Evolutionary conservation across 1,140 invertebrate species (phyloP).

Genomic region (Pygmarrhopalites habei): DNA sequence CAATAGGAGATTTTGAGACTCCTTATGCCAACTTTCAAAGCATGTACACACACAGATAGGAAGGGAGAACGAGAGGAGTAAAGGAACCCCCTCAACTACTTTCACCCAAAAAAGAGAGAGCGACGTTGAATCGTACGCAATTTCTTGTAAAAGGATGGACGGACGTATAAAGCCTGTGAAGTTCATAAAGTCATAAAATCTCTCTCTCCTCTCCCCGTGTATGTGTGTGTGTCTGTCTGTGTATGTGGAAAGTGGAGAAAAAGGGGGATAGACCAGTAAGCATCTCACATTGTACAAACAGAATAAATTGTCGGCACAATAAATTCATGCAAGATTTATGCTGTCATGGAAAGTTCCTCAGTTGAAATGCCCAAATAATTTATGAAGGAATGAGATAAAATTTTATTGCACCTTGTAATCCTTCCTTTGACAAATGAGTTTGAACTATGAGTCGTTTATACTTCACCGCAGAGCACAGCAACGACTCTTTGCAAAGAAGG

Average conservation of each 20-base stretch:
- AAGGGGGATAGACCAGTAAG: too few relatives aligned
- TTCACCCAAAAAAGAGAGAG: too few relatives aligned
- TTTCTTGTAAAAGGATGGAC: too few relatives aligned
- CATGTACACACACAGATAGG: too few relatives aligned
- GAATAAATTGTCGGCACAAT: constrained; percentile 9
- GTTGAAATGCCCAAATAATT: background rate
- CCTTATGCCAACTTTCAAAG: too few relatives aligned
- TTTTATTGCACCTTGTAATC: constrained; percentile 14
- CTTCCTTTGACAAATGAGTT: background rate
- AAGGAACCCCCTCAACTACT: too few relatives aligned
- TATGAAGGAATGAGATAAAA: constrained; percentile 11
- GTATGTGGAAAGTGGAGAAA: too few relatives aligned
- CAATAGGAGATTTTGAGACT: too few relatives aligned
- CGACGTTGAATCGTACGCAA: too few relatives aligned
- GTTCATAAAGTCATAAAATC: constrained; percentile 13
- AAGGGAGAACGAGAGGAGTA: too few relatives aligned
- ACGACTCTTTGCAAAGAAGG: background rate
- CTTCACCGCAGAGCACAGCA: background rate
- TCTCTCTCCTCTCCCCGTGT: too few relatives aligned
- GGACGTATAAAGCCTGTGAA: background rate
- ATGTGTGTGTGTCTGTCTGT: too few relatives aligned
- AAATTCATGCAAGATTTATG: constrained; percentile 11
- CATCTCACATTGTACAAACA: background rate
- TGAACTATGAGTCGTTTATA: background rate
- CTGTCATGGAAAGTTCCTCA: background rate